Evolutionary conservation across 2,113 vertebrate genomes (phyloP), one percentile per base, ranked within the genome.

Genomic region (Engystomops pustulosus): DNA sequence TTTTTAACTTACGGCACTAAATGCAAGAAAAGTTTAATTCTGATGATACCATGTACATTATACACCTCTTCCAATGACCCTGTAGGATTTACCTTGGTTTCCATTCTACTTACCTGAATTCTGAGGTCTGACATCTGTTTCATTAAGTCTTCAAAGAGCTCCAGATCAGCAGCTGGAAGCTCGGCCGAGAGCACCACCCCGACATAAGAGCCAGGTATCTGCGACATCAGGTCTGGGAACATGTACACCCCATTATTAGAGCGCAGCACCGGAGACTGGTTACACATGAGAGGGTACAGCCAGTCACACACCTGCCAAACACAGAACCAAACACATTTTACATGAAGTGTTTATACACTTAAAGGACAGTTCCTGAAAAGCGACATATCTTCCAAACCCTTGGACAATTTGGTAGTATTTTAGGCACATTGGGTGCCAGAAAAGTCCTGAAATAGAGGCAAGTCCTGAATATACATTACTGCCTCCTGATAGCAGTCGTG

Each of bases 161-260:
- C 93, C 86, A 95, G 89, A 85, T 96, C 93, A 41, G 91, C 89
- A 78, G 89, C 89, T 41, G 97, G 96, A 84, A 99, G 94, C 78
- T 98, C 97, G 23, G 97, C 94, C 32, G 98, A 98, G 78, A 99
- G 88, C 76, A 99, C 97, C 2, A 99, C 96, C 2, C 98, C 98
- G 9, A 99, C 97, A 0, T 96, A 98, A 79, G 96, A 97, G 18
- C 97, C 97, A 0, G 95, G 91, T 0, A 90, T 78, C 47, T 96
- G 94, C 3, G 96, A 94, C 96, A 97, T 97, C 68, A 96, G 89
- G 89, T 99, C 95, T 1, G 98, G 98, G 83, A 99, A 99, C 97
- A 99, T 99, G 88, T 96, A 99, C 86, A 98, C 97, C 3, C 98
- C 98, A 0, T 92, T 96, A 85, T 88, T 96, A 86, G 97, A 99